phyloP scores from a whole-genome alignment of 1,140 invertebrate genomes.

The Heliconius melpomene region DNA sequence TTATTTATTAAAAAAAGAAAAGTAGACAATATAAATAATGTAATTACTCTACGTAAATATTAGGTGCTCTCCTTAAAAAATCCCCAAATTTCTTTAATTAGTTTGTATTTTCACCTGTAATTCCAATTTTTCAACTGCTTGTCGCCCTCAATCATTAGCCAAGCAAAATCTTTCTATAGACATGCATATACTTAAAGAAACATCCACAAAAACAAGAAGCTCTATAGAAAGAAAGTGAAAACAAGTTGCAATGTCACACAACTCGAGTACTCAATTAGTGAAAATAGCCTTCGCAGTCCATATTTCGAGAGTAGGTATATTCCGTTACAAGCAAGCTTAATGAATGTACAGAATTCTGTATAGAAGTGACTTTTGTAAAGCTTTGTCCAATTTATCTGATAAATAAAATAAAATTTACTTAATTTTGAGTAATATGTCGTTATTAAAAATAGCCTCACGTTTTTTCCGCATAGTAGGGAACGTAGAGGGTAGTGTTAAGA shows the following conservation, averaged over 20 bases:
- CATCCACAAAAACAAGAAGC: background rate
- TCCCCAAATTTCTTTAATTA: too few relatives aligned
- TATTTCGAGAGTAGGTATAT: background rate
- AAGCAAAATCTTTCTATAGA: too few relatives aligned
- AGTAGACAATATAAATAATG: too few relatives aligned
- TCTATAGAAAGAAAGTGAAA: constrained; percentile 1
- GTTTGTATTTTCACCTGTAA: too few relatives aligned
- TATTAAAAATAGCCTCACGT: too few relatives aligned
- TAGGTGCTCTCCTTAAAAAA: too few relatives aligned
- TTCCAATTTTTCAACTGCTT: too few relatives aligned
- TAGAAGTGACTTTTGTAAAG: background rate
- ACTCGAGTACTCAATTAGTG: constrained; percentile 12
- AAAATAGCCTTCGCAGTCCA: background rate
- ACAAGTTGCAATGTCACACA: constrained; percentile 2
- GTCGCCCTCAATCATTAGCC: too few relatives aligned
- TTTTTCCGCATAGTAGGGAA: too few relatives aligned
- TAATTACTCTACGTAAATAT: too few relatives aligned
- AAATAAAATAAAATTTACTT: background rate
- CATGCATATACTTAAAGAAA: background rate
- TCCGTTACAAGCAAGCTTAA: constrained; percentile 2
- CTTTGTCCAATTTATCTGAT: background rate
- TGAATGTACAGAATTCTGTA: background rate
- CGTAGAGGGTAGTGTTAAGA: too few relatives aligned
- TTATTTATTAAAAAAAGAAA: too few relatives aligned
- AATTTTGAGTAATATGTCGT: background rate